Evolutionary conservation across 2,888 invertebrate species (phyloP).

Genomic region (Drosophila peninsularis): DNA sequence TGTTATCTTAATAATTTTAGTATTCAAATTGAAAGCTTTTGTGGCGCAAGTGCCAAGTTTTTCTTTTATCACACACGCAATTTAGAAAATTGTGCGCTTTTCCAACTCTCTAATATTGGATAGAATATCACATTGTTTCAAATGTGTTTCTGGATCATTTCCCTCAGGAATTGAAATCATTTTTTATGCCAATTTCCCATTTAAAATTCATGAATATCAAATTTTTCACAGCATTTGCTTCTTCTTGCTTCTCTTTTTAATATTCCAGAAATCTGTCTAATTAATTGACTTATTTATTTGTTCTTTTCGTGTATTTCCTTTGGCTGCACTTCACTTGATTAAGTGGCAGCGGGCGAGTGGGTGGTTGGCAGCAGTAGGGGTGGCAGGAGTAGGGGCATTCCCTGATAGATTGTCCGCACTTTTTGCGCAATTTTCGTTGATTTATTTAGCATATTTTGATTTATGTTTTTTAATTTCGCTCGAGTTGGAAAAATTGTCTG

Average conservation of each 20-base stretch:
- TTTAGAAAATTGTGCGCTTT: neutral
- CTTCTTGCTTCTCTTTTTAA: constrained; percentile 6
- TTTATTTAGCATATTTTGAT: constrained; percentile 73
- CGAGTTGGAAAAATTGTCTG: constrained; percentile 34
- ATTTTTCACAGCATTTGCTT: constrained; percentile 12
- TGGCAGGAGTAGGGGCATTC: neutral
- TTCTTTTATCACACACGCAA: neutral
- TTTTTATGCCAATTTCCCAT: constrained; percentile 17
- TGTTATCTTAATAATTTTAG: neutral
- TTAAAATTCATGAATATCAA: constrained; percentile 16
- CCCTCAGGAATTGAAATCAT: constrained; percentile 18
- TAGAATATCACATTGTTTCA: too few species aligned
- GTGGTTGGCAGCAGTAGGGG: neutral
- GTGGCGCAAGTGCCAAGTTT: neutral
- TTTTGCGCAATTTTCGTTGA: constrained; percentile 63
- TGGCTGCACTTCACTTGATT: constrained; percentile 46
- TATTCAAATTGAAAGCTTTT: neutral
- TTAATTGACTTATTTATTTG: constrained; percentile 57
- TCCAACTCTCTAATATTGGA: constrained; percentile 2
- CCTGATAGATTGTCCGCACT: constrained; percentile 27
- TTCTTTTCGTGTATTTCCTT: constrained; percentile 11
- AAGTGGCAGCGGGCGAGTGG: constrained; percentile 4
- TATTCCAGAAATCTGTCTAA: constrained; percentile 48
- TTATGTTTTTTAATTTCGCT: constrained; percentile 71
- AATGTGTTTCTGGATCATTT: constrained; percentile 11